Percentiles rank a stretch among this genome's conserved stretches.
These are phyloP conservation scores for Tachycineta bicolor DNA, from an alignment of 2,113 vertebrate genomes.

Conservation along the genomic window DNA sequence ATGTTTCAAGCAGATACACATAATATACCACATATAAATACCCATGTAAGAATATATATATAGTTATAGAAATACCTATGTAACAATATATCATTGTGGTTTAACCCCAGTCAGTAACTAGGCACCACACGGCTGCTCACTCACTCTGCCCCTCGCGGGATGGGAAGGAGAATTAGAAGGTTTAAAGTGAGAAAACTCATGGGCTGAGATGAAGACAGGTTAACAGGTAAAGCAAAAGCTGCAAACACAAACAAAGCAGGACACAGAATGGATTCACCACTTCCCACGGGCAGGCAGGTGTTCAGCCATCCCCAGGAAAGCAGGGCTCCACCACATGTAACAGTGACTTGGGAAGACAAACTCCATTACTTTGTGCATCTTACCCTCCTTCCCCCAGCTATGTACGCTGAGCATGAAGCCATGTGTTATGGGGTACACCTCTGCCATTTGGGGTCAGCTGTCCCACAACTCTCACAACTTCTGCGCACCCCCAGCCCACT, in stretches of 20 bases:
- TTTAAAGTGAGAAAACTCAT: not conserved
- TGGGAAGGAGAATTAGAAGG: not conserved
- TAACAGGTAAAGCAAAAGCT: not conserved
- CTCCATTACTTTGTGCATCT: not conserved
- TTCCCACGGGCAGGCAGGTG: not conserved
- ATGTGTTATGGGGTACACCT: not conserved
- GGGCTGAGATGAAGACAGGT: not conserved
- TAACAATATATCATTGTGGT: not conserved
- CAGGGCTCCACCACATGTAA: fast-evolving
- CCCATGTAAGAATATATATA: not conserved
- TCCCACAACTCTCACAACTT: not conserved
- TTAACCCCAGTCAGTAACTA: not conserved
- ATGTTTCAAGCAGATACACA: not conserved
- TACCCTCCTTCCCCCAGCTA: not conserved
- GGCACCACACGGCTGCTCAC: not conserved
- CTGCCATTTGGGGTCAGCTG: not conserved
- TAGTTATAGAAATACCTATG: not conserved
- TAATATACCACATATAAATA: not conserved
- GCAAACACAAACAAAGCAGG: not conserved
- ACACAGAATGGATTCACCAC: not conserved
- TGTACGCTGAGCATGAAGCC: not conserved
- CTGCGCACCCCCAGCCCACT: not conserved
- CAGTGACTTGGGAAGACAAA: not conserved
- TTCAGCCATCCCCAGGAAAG: not conserved
- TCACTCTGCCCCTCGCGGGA: not conserved